phyloP scores from a whole-genome alignment of 2,797 vertebrate genomes.

The Sardinella longiceps region DNA sequence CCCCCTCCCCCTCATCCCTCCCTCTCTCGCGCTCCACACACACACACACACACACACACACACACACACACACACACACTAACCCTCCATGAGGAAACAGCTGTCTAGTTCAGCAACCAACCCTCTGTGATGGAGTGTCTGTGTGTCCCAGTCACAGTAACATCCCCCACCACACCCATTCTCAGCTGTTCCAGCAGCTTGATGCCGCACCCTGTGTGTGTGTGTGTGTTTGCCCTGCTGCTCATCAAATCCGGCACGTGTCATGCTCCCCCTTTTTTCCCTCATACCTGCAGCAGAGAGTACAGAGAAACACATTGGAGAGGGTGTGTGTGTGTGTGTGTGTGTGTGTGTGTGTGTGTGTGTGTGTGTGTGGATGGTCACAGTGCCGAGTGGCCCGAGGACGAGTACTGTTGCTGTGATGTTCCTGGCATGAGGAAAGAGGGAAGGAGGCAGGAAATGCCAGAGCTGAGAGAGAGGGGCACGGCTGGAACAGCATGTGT shows the following conservation, averaged over 20 bases:
- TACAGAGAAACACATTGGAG: background rate
- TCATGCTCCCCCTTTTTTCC: slow-evolving; percentile 6
- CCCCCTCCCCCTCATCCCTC: background rate
- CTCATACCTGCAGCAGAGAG: background rate
- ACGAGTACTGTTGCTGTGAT: background rate
- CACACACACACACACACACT: background rate
- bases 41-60: slow-evolving; percentile 1
- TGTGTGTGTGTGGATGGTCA: background rate
- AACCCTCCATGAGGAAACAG: slow-evolving; percentile 7
- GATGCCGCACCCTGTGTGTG: background rate
- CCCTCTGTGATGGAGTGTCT: slow-evolving; percentile 17
- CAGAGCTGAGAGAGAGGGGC: background rate
- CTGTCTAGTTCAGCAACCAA: slow-evolving; percentile 2
- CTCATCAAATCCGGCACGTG: slow-evolving; percentile 32
- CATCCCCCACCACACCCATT: slow-evolving; percentile 11
- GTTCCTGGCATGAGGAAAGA: slow-evolving; percentile 7
- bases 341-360: slow-evolving; percentile 17
- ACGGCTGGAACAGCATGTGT: background rate
- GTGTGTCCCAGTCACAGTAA: background rate
- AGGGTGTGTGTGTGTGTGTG: slow-evolving; percentile 22
- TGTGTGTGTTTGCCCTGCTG: slow-evolving; percentile 26
- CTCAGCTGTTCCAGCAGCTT: slow-evolving; percentile 1
- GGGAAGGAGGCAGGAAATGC: slow-evolving; percentile 13
- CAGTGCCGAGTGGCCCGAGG: background rate
- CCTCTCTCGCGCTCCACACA: background rate